Evolutionary conservation across 2,797 vertebrate species (phyloP), one percentile per base, ranked within the genome.

Genomic region (Pelodytes ibericus): DNA sequence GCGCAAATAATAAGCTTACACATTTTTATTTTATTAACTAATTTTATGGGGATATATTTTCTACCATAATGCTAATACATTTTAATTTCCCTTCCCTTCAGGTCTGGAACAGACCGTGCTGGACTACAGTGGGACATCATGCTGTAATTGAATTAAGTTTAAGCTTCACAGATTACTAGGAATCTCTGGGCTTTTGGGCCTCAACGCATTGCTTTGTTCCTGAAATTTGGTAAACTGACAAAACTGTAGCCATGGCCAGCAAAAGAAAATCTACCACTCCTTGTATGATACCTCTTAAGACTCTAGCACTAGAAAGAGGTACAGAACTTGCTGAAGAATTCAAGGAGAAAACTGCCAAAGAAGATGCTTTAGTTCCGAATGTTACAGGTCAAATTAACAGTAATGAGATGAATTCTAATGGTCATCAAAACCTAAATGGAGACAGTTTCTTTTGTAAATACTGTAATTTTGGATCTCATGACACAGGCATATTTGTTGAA

Each of bases 201-300:
- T 9, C 16, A 20, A n/a, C 27, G 11, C 16, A 3, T 10, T 2
- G 18, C 44, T 30, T 53, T 31, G 10, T 69, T 22, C 18, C 47
- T 24, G 11, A 36, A 24, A 56, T 71, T n/a, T 75, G 72, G 64
- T 80, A 24, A 57, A 71, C 72, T 41, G 65, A 58, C 81, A 56
- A 63, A 4, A 20, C 0, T 56, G 75, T 75, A 82, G 74, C 51
- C 62, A 99, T 99, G 98, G 98, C 98, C 84, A 99, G 98, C 92
- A 99, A 98, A 88, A 93, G 98, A 86, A 99, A 99, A 87, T 98
- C 96, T 20, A 96, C 96, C 20, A 95, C 91, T n/a, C 98, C 98
- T 2, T 99, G 98, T 82, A 99, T 99, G 98, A 99, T 99, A 87
- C 96, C 98, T 0, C 89, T 95, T 64, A 99, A 99, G 89, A 85